Evolutionary conservation across 2,797 vertebrate species (phyloP).

Genomic region (Cheirogaleus major): DNA sequence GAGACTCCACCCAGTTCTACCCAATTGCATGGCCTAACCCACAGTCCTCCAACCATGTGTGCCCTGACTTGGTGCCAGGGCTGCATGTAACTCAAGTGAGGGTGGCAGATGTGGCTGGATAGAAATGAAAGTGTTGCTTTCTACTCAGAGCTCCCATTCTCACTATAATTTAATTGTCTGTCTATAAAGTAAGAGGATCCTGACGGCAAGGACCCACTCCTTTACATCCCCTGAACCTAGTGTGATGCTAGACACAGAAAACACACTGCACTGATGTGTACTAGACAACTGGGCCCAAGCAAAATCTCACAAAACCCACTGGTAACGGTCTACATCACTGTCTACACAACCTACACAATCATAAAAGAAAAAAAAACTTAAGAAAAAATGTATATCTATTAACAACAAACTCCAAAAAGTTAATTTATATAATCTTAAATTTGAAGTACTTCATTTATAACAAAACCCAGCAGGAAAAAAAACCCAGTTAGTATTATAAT

Average conservation of each 20-base stretch:
- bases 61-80: not conserved
- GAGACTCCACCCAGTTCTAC: not conserved
- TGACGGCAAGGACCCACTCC: not conserved
- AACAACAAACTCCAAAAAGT: not conserved
- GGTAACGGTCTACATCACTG: not conserved
- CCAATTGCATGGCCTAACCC: not conserved
- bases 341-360: not conserved
- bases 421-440: not conserved
- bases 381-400: not conserved
- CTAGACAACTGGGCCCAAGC: not conserved
- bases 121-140: not conserved
- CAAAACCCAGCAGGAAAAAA: slow-evolving; percentile 4
- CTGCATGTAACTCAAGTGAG: not conserved
- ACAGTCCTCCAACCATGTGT: not conserved
- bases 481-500: not conserved
- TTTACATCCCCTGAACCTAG: not conserved
- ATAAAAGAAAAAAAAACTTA: not conserved
- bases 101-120: accelerated
- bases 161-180: not conserved
- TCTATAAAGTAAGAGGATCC: not conserved
- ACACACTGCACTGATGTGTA: too few species aligned
- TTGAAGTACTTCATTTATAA: not conserved
- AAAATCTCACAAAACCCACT: not conserved
- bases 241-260: not conserved
- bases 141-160: not conserved